phyloP scores from a whole-genome alignment of 1,140 invertebrate genomes.

The Zaprionus ornatus region DNA sequence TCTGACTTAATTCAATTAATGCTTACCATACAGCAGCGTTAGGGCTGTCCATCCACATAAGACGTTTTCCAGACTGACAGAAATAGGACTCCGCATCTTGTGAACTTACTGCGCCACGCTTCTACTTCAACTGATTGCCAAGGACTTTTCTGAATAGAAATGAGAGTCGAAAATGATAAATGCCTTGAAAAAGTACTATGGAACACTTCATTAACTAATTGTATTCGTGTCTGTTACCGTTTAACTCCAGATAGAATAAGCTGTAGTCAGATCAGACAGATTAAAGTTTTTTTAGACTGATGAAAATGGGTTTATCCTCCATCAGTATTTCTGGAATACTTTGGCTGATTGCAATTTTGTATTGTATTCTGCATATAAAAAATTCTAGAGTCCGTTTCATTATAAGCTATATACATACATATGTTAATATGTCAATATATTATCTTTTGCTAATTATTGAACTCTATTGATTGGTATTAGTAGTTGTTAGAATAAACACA shows the following conservation, averaged over 20 bases:
- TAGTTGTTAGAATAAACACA: not conserved
- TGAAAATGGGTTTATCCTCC: not conserved
- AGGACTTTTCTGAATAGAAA: not conserved
- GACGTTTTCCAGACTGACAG: not conserved
- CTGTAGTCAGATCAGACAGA: not conserved
- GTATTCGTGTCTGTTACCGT: not conserved
- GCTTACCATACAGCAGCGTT: not conserved
- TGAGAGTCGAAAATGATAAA: not conserved
- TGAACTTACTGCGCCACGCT: not conserved
- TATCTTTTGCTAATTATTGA: no score
- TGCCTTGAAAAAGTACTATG: not conserved
- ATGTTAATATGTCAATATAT: no score
- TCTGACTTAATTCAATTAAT: not conserved
- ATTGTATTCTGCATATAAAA: not conserved
- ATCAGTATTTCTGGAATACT: not conserved
- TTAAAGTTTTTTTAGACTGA: not conserved
- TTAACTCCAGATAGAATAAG: not conserved
- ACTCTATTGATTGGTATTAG: no score
- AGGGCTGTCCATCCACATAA: not conserved
- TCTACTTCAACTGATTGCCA: not conserved
- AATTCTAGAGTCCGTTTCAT: not conserved
- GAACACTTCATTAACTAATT: not conserved
- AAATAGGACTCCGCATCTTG: not conserved
- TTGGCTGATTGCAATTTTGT: not conserved
- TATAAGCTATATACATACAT: not conserved